phyloP scores from a whole-genome alignment of 2,888 invertebrate species.

The Silvanus unidentatus region DNA sequence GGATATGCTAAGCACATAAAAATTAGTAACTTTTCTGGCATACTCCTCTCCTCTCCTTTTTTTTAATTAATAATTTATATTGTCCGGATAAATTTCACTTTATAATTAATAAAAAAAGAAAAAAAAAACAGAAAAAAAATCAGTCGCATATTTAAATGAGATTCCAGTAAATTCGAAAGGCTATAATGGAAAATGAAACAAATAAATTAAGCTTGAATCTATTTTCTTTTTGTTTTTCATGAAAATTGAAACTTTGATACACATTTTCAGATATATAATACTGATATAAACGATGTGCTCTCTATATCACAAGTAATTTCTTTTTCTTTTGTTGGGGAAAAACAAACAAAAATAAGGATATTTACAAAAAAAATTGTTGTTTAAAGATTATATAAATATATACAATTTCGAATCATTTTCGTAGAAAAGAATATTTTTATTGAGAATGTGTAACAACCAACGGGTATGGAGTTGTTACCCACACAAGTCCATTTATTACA shows the following conservation, averaged over 20 bases:
- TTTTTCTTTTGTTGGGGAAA: constrained; percentile 13
- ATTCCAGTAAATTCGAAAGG: no score
- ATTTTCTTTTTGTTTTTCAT: background rate
- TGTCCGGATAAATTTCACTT: no score
- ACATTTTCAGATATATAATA: constrained; percentile 34
- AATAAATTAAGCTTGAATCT: background rate
- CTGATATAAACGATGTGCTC: constrained; percentile 36
- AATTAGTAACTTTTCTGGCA: constrained; percentile 25
- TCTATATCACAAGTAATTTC: constrained; percentile 31
- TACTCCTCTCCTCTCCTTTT: constrained; percentile 10
- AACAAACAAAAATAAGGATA: constrained; percentile 14
- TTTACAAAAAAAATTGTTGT: no score
- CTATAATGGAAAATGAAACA: background rate
- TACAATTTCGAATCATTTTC: no score
- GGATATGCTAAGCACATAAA: constrained; percentile 38
- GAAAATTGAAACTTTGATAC: constrained; percentile 8
- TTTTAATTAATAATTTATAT: background rate
- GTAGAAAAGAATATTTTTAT: no score
- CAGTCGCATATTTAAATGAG: constrained; percentile 18
- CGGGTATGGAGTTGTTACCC: no score
- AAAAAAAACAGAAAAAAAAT: constrained; percentile 24
- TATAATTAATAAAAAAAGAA: no score
- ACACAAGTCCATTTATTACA: no score
- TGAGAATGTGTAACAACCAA: no score
- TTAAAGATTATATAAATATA: no score